Evolutionary conservation across 2,113 vertebrate genomes (phyloP).

Genomic region (Addax nasomaculatus): DNA sequence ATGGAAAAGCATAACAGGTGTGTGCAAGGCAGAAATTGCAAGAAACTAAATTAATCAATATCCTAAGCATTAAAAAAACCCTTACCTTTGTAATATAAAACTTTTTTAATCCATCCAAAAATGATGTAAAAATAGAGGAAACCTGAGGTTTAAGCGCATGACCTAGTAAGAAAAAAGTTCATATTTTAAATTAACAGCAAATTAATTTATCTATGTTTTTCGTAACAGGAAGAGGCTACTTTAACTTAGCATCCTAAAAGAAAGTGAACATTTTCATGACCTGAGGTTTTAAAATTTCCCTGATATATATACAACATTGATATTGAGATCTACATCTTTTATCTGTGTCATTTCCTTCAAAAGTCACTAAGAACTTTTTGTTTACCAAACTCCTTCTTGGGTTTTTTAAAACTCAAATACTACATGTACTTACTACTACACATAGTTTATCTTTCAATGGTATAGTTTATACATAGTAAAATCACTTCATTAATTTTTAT

Average conservation of each 20-base stretch:
- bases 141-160: constrained; percentile 99
- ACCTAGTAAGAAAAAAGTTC: constrained; percentile 81
- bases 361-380: constrained; percentile 23
- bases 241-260: constrained; percentile 21
- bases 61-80: constrained; percentile 23
- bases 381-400: not conserved
- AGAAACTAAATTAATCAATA: constrained; percentile 7
- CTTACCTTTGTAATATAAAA: constrained; percentile 99
- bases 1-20: not conserved
- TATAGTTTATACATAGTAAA: constrained; percentile 6
- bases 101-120: constrained; percentile 98
- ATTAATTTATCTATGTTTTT: constrained; percentile 24
- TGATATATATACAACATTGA: not conserved
- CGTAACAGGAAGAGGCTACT: not conserved
- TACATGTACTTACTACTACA: constrained; percentile 58
- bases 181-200: constrained; percentile 60
- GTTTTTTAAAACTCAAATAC: constrained; percentile 23
- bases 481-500: constrained; percentile 66
- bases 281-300: not conserved
- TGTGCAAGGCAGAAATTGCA: not conserved
- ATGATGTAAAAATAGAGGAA: constrained; percentile 98
- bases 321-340: not conserved
- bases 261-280: not conserved
- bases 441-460: constrained; percentile 41
- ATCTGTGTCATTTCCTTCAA: constrained; percentile 1